phyloP scores from a whole-genome alignment of 2,797 vertebrate species.

The Polyboroides typus region DNA sequence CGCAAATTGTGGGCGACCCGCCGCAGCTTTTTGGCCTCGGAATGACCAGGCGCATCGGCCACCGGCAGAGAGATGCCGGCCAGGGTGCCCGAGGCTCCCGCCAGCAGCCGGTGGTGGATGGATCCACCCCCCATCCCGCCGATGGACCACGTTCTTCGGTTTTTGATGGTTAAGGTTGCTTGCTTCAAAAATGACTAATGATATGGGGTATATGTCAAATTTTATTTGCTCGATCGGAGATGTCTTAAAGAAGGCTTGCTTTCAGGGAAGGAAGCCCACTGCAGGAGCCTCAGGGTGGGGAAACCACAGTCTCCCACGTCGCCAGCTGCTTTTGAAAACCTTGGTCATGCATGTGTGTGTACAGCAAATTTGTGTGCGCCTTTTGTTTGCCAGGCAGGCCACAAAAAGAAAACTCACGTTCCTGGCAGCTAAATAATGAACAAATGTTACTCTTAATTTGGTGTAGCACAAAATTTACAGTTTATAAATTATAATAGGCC shows the following conservation, averaged over 20 bases:
- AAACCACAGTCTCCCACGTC: background rate
- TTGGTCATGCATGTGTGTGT: background rate
- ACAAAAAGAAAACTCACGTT: background rate
- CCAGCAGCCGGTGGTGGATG: fast-evolving
- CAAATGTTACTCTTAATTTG: constrained; percentile 6
- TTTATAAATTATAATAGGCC: background rate
- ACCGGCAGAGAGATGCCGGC: fast-evolving
- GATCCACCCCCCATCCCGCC: too few relatives aligned
- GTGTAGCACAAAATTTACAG: background rate
- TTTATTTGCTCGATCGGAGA: background rate
- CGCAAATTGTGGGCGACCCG: fast-evolving
- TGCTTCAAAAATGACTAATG: background rate
- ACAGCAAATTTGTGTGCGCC: background rate
- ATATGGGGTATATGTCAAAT: background rate
- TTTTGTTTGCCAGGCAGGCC: background rate
- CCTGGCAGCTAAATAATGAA: constrained; percentile 2
- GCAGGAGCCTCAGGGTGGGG: background rate
- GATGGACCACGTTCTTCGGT: fast-evolving
- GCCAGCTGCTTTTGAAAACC: background rate
- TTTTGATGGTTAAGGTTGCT: background rate
- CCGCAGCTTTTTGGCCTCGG: background rate
- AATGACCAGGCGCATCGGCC: fast-evolving
- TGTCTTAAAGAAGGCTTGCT: background rate
- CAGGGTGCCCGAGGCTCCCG: fast-evolving
- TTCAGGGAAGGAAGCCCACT: background rate